A percentile compares a stretch with the other conserved stretches of the same genome.
phyloP scores from a whole-genome alignment of 2,797 vertebrate species.

The Sebastes trivittatus region DNA sequence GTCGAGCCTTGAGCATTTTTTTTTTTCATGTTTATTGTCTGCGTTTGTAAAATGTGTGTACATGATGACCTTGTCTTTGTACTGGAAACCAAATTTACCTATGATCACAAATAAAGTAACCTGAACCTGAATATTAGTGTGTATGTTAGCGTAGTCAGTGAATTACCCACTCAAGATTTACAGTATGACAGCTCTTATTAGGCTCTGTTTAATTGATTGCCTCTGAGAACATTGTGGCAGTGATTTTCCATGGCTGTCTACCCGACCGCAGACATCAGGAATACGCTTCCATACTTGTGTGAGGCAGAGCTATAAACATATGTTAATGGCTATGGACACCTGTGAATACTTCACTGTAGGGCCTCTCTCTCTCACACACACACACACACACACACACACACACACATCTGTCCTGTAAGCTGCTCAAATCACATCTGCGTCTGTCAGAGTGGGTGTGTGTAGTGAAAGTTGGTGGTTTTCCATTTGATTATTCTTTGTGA shows the following conservation, averaged over 20 bases:
- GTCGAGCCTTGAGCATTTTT: too few relatives aligned
- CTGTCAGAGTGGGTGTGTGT: constrained; percentile 38
- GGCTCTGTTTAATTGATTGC: constrained; percentile 37
- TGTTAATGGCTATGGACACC: constrained; percentile 70
- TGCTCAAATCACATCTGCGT: constrained; percentile 56
- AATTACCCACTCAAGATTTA: constrained; percentile 20
- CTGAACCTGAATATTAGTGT: too few relatives aligned
- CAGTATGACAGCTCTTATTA: constrained; percentile 30
- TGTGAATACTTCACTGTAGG: constrained; percentile 70
- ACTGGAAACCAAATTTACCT: too few relatives aligned
- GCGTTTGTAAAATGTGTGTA: too few relatives aligned
- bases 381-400: background rate
- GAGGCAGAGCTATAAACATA: constrained; percentile 69
- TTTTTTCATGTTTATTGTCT: too few relatives aligned
- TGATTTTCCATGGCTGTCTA: constrained; percentile 56
- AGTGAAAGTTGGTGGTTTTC: constrained; percentile 69
- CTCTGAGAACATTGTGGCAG: constrained; percentile 24
- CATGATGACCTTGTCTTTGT: too few relatives aligned
- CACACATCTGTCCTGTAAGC: constrained; percentile 17
- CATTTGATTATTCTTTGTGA: constrained; percentile 64
- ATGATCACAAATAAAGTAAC: too few relatives aligned
- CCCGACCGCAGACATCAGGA: constrained; percentile 26
- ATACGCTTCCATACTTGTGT: constrained; percentile 45
- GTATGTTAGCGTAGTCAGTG: background rate
- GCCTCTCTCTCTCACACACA: constrained; percentile 23